Evolutionary conservation across 2,113 vertebrate genomes (phyloP).

Genomic region (Coracopsis vasa): DNA sequence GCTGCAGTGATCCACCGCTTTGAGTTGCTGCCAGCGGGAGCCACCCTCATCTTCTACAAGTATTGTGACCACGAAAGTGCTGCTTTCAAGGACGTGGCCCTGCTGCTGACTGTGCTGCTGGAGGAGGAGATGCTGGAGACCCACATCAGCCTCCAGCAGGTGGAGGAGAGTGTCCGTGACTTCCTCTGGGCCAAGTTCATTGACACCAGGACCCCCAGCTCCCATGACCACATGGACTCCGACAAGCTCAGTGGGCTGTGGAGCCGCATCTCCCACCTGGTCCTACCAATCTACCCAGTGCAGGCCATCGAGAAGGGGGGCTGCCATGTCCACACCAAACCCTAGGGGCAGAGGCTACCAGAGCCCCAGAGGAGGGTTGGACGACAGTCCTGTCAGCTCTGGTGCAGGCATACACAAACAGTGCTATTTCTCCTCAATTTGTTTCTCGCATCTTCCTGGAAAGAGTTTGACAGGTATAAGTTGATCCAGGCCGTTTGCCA

Average conservation of each 20-base stretch:
- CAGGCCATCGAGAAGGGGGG: constrained; percentile 62
- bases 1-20: constrained; percentile 88
- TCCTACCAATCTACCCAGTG: constrained; percentile 73
- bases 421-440: background rate
- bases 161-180: constrained; percentile 90
- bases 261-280: constrained; percentile 83
- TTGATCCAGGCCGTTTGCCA: background rate
- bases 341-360: background rate
- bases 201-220: background rate
- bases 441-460: background rate
- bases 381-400: background rate
- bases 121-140: constrained; percentile 74
- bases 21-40: constrained; percentile 86
- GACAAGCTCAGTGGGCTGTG: constrained; percentile 82
- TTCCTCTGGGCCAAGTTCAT: constrained; percentile 81
- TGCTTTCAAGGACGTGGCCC: constrained; percentile 84
- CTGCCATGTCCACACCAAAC: constrained; percentile 24
- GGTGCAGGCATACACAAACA: background rate
- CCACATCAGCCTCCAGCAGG: constrained; percentile 56
- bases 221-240: constrained; percentile 72
- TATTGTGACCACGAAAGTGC: constrained; percentile 96
- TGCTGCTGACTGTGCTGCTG: constrained; percentile 89
- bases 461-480: background rate
- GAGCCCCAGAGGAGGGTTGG: background rate
- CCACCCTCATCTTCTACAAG: constrained; percentile 95